Evolutionary conservation across 2,888 invertebrate genomes (phyloP).

Genomic region (Pimpla rufipes): DNA sequence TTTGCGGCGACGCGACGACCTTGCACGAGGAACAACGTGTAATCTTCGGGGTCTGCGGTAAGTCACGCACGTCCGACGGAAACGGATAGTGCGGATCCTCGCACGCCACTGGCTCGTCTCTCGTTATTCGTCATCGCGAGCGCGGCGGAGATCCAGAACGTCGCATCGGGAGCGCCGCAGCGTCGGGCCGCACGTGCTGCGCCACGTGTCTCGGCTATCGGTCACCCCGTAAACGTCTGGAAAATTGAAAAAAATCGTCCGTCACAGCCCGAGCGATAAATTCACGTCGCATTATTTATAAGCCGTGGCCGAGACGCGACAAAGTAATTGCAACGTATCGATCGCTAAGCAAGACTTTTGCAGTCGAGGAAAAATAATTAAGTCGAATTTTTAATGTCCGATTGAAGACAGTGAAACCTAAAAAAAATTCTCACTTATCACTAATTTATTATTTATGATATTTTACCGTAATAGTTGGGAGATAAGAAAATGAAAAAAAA

Average conservation of each 20-base stretch:
- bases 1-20: slow-evolving; percentile 25
- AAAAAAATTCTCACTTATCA: slow-evolving; percentile 3
- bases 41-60: slow-evolving; percentile 43
- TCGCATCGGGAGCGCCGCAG: neutral
- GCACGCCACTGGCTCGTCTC: slow-evolving; percentile 46
- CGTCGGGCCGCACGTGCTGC: slow-evolving; percentile 54
- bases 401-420: neutral
- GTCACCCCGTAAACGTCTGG: slow-evolving; percentile 45
- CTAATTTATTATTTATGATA: neutral
- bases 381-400: neutral
- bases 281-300: slow-evolving; percentile 17
- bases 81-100: slow-evolving; percentile 49
- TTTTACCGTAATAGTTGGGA: no score
- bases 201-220: slow-evolving; percentile 59
- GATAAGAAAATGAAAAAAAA: no score
- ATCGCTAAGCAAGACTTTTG: slow-evolving; percentile 12
- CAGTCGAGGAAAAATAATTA: neutral
- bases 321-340: slow-evolving; percentile 17
- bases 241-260: slow-evolving; percentile 52
- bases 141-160: slow-evolving; percentile 9
- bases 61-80: slow-evolving; percentile 57
- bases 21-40: neutral
- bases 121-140: slow-evolving; percentile 42
- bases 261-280: neutral
- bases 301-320: neutral